phyloP scores from a whole-genome alignment of 2,113 vertebrate species.

The Leucosticte australis region DNA sequence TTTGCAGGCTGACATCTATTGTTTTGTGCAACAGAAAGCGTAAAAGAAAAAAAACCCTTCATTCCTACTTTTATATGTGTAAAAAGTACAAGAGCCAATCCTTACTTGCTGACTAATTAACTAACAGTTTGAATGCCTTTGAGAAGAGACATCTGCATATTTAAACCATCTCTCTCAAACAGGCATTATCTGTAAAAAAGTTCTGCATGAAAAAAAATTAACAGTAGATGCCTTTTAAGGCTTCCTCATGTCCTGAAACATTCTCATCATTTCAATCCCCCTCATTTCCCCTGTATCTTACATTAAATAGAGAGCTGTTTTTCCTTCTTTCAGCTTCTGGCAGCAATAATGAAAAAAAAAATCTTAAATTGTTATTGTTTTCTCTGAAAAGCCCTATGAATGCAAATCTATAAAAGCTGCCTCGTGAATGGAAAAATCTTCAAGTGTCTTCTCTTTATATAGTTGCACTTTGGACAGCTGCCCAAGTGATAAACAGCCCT shows the following conservation, averaged over 20 bases:
- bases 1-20: slow-evolving; percentile 46
- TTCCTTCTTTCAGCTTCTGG: slow-evolving; percentile 48
- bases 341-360: slow-evolving; percentile 34
- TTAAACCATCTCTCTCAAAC: slow-evolving; percentile 30
- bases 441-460: slow-evolving; percentile 39
- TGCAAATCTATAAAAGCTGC: slow-evolving; percentile 51
- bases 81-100: slow-evolving; percentile 9
- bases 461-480: slow-evolving; percentile 51
- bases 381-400: slow-evolving; percentile 53
- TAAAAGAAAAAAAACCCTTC: neutral
- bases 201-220: slow-evolving; percentile 50
- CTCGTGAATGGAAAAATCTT: slow-evolving; percentile 53
- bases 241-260: neutral
- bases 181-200: slow-evolving; percentile 51
- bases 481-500: slow-evolving; percentile 60
- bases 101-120: slow-evolving; percentile 53
- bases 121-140: slow-evolving; percentile 53
- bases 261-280: slow-evolving; percentile 34
- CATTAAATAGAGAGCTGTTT: slow-evolving; percentile 43
- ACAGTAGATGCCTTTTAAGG: slow-evolving; percentile 44
- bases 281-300: slow-evolving; percentile 16
- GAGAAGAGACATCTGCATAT: slow-evolving; percentile 49
- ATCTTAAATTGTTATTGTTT: slow-evolving; percentile 64
- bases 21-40: slow-evolving; percentile 5
- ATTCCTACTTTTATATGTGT: slow-evolving; percentile 17